Base-by-base conservation (phyloP, 1,140 invertebrate species). In the Mercenaria mercenaria region DNA sequence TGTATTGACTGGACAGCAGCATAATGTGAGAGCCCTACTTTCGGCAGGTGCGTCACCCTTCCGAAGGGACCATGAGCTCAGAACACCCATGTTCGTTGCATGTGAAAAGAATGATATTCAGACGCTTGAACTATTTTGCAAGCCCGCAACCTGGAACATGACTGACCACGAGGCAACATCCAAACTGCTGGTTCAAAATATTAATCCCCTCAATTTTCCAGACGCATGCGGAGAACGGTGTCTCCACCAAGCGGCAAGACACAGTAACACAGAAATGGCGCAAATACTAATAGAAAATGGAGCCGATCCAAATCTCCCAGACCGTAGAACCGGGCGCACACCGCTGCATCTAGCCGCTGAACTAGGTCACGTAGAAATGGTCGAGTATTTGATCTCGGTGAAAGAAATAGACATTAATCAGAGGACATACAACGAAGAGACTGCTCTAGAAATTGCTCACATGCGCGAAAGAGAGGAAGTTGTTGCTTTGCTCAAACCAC, bases 261-360 rank as follows among this genome's bases (percentile, higher is more conserved):
- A 69, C 20, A 83, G 69, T 4, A 83, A 69, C 61, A 32, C 11
- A 18, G 59, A 83, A 43, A 39, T 47, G 23, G 59, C 61, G 1
- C 41, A 18, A 69, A n/a, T 13, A n/a, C 59, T 83, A 18, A 15
- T 83, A 43, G 56, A 69, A 11, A 41, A 47, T 20, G 81, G 81
- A 32, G 81, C 61, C 20, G 61, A 83, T 32, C 18, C 47, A 10
- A 83, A 83, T 59, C 50, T 39, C 39, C 50, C 59, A 10, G 81
- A 83, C 41, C 43, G 59, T n/a, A 83, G 39, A 83, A 83, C 59
- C 43, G 81, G 81, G 20, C 39, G 81, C 13, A 69, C 81, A 37
- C 26, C 61, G 15, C 37, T 83, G 26, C 81, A 83, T 6, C 13
- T 41, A 11, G 81, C 81, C 1, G 81, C 64, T 23, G 61, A 83